phyloP scores from a whole-genome alignment of 1,140 invertebrate species.

The Drosophila lacertosa region DNA sequence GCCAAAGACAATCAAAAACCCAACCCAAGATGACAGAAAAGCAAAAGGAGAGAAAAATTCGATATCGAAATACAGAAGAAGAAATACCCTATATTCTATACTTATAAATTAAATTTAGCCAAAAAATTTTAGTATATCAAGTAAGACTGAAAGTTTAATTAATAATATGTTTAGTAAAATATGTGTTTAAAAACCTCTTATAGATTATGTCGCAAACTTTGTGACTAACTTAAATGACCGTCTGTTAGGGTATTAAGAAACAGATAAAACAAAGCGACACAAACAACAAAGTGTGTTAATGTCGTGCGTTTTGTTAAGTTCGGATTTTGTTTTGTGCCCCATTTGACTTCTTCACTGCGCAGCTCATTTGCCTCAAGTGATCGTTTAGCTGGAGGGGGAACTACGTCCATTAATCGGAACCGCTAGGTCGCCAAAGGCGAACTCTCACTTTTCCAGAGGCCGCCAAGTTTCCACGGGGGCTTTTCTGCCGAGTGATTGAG shows the following conservation, averaged over 20 bases:
- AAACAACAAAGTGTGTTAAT: conserved; percentile 44
- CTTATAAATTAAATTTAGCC: too few species aligned
- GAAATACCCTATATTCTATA: neutral
- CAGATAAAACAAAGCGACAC: conserved; percentile 4
- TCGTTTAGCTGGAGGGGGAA: conserved; percentile 27
- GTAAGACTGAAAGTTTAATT: too few species aligned
- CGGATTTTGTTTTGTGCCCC: conserved; percentile 33
- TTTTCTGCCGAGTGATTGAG: conserved; percentile 33
- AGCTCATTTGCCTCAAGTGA: conserved; percentile 34
- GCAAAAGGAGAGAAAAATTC: conserved; percentile 3
- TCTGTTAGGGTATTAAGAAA: neutral
- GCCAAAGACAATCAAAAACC: conserved; percentile 37
- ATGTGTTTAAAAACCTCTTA: too few species aligned
- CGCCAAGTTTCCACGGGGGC: neutral
- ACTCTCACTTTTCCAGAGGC: conserved; percentile 45
- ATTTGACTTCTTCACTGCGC: conserved; percentile 30
- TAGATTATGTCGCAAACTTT: too few species aligned
- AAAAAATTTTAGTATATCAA: too few species aligned
- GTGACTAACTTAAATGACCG: neutral
- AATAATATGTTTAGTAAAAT: too few species aligned
- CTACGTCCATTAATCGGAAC: conserved; percentile 11
- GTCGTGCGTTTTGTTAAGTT: conserved; percentile 31
- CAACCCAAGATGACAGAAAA: conserved; percentile 13
- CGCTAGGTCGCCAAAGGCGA: conserved; percentile 5
- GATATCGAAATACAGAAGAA: neutral